Evolutionary conservation across 2,797 vertebrate genomes (phyloP).

Genomic region (Amblyopsis hoosieri): DNA sequence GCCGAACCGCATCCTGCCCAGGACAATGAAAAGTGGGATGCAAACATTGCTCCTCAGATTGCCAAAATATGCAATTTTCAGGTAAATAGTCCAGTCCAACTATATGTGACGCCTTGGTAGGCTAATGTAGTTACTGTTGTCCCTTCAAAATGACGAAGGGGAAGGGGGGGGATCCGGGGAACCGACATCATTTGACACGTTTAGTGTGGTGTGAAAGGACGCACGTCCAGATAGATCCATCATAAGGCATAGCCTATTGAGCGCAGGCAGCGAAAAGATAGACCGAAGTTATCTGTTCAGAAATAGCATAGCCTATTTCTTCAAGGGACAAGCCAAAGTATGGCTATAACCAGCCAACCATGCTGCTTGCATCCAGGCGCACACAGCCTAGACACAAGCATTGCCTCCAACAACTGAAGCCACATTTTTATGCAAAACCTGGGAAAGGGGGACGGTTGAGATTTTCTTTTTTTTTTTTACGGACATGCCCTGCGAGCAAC

Average conservation of each 20-base stretch:
- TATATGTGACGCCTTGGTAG: neutral
- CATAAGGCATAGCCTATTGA: constrained; percentile 28
- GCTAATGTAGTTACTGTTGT: neutral
- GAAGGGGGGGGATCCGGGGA: neutral
- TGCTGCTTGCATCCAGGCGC: constrained; percentile 58
- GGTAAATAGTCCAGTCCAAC: neutral
- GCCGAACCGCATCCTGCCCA: constrained; percentile 74
- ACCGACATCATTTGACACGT: constrained; percentile 22
- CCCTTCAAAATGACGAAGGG: neutral
- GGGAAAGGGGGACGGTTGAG: constrained; percentile 11
- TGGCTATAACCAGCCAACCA: constrained; percentile 33
- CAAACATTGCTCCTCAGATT: constrained; percentile 32
- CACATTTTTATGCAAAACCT: constrained; percentile 11
- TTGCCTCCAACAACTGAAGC: too few species aligned
- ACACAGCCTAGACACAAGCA: constrained; percentile 3
- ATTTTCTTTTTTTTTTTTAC: constrained; percentile 1
- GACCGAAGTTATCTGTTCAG: constrained; percentile 18
- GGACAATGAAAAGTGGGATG: constrained; percentile 74
- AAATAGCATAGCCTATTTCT: constrained; percentile 5
- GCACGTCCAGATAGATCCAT: constrained; percentile 30
- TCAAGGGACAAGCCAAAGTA: constrained; percentile 18
- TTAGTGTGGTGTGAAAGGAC: constrained; percentile 15
- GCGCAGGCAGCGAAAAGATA: neutral
- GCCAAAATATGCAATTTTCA: constrained; percentile 2
- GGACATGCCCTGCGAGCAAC: constrained; percentile 28